These are phyloP conservation scores for Probaryconus sp. DNA, from an alignment of 1,140 invertebrate genomes.

Conservation along the genomic window DNA sequence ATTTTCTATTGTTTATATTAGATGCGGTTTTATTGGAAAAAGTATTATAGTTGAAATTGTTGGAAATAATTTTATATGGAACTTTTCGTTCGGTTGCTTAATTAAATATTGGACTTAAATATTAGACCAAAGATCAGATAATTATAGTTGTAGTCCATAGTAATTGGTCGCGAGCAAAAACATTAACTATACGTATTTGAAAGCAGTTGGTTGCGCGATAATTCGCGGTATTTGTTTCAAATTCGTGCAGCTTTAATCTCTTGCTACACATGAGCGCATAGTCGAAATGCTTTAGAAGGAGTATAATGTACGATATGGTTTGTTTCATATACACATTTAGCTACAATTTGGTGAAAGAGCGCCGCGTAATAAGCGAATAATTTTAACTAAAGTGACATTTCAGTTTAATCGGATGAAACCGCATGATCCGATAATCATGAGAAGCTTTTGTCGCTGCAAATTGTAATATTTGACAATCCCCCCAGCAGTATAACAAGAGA, in stretches of 20 bases:
- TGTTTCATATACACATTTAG: constrained; percentile 43
- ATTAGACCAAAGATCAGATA: constrained; percentile 4
- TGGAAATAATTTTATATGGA: no score
- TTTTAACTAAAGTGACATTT: constrained; percentile 59
- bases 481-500: constrained; percentile 46
- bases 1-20: no score
- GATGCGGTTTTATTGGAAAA: no score
- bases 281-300: constrained; percentile 46
- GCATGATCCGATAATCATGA: constrained; percentile 54
- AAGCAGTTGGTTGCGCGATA: constrained; percentile 37
- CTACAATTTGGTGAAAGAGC: constrained; percentile 46
- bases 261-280: constrained; percentile 38
- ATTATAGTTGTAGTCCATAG: constrained; percentile 21
- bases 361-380: constrained; percentile 52
- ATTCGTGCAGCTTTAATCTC: constrained; percentile 45
- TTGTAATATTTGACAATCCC: constrained; percentile 56
- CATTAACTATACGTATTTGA: constrained; percentile 44
- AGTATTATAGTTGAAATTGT: no score
- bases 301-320: constrained; percentile 46
- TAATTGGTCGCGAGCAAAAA: constrained; percentile 5
- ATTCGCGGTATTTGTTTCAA: constrained; percentile 48
- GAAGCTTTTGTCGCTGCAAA: constrained; percentile 56
- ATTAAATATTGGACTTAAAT: no score
- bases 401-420: constrained; percentile 58
- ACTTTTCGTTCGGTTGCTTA: no score